Percentiles rank a stretch among this genome's conserved stretches.
Evolutionary conservation across 2,113 vertebrate genomes (phyloP).

Genomic region (Philantomba maxwellii): DNA sequence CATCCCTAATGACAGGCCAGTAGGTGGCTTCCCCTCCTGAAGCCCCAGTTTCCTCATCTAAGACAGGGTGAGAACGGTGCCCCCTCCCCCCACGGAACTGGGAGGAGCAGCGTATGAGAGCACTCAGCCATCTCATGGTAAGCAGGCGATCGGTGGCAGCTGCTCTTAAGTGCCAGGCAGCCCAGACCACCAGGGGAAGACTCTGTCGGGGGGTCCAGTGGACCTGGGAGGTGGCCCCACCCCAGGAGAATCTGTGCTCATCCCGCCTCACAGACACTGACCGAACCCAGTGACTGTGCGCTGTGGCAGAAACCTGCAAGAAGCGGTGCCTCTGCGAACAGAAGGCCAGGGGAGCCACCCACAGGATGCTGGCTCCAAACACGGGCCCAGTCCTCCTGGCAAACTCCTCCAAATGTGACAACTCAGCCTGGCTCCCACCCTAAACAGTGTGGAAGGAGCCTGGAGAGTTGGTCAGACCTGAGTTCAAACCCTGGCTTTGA

Average conservation of each 20-base stretch:
- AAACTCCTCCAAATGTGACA: fast-evolving
- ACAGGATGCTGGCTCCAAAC: background rate
- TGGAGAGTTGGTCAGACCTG: background rate
- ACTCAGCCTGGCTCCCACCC: background rate
- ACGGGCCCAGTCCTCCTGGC: background rate
- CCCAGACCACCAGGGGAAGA: background rate
- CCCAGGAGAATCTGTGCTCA: background rate
- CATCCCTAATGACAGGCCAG: background rate
- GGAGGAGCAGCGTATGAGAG: background rate
- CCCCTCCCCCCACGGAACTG: background rate
- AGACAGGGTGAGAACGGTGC: background rate
- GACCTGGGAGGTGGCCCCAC: background rate
- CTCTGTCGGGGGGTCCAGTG: background rate
- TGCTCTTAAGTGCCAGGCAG: background rate
- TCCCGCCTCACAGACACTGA: background rate
- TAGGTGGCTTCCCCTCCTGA: background rate
- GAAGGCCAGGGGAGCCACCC: background rate
- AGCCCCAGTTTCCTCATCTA: background rate
- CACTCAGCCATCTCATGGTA: background rate
- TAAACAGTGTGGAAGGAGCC: background rate
- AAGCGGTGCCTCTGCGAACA: background rate
- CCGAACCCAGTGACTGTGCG: fast-evolving
- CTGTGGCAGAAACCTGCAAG: background rate
- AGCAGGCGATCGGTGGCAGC: background rate
- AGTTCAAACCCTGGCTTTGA: background rate